Evolutionary conservation across 92 coral and sea anemone species (phyloP), one percentile per base, ranked within the genome.

Genomic region (Phymanthus crucifer): DNA sequence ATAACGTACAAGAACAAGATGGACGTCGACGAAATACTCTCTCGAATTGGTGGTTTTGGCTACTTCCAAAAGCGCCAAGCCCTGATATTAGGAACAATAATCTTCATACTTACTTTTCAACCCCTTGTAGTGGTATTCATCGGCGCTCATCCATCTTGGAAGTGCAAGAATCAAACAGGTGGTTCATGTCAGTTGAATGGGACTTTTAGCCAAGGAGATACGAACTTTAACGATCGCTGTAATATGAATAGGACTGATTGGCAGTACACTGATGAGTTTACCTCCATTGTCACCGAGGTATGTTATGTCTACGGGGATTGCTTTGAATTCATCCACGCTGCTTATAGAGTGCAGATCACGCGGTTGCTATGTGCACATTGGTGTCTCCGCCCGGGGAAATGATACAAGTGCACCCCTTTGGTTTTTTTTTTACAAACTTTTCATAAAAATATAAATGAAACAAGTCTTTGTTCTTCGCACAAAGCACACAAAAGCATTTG

Each of bases 221-320:
- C 58, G 14, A 72, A 71, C 68, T 91, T 90, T 57, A 50, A 87
- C 26, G 82, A 86, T 11, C 88, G 99, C 18, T 95, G 99, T 64
- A 78, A 83, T 11, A 90, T 95, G 90, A 91, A 87, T 83, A 56
- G 91, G 34, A 84, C 90, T 52, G 98, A 95, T 73, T 95, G 99
- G 99, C 88, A 91, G 47, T 95, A 85, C 75, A 89, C 93, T 4
- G 84, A 87, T 4, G 93, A 92, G 52, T 87, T 89, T 46, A 91
- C 95, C 34, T 93, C 99, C 0, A 90, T 95, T 46, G 91, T 93
- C 11, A 93, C 89, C n/a, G 95, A 95, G 95, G 99, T 93, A 32
- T 48, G 88, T 73, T 46, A 6, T 10, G 24, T 1, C 31, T 26
- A n/a, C n/a, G n/a, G n/a, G n/a, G n/a, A n/a, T n/a, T n/a, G n/a